Evolutionary conservation across 2,888 invertebrate genomes (phyloP).

Genomic region (Parasteatoda lunata): DNA sequence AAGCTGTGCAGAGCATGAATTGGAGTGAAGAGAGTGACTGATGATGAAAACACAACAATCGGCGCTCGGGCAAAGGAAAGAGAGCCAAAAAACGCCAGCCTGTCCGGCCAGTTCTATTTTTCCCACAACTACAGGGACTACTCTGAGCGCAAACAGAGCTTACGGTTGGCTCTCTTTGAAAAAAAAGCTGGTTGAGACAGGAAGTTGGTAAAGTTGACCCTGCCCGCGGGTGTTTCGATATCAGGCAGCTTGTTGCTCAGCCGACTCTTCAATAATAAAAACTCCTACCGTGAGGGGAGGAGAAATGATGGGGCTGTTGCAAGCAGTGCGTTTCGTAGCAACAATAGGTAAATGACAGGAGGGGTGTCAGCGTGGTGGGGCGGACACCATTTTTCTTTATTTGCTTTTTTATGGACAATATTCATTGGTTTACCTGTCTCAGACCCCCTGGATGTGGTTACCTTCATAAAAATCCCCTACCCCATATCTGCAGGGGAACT

Average conservation of each 20-base stretch:
- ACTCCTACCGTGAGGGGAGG: background rate
- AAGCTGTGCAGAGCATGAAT: no score
- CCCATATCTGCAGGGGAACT: background rate
- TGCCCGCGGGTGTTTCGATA: background rate
- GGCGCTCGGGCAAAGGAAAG: no score
- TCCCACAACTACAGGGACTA: no score
- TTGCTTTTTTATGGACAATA: background rate
- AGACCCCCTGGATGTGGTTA: background rate
- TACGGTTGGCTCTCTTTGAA: background rate
- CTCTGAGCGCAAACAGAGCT: no score
- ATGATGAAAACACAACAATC: no score
- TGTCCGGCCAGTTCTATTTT: no score
- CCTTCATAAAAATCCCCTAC: background rate
- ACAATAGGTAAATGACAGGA: background rate
- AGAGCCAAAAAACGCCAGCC: no score
- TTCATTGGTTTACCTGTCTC: background rate
- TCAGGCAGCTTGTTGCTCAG: background rate
- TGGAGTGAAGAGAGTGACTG: no score
- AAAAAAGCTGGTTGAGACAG: background rate
- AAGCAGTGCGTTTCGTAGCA: background rate
- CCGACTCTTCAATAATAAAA: no score
- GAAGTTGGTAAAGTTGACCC: background rate
- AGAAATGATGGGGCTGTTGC: background rate
- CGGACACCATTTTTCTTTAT: background rate
- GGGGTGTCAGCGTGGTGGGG: background rate